Conservation (phyloP, 2,888 invertebrate genomes). For the Platynereis dumerilii region DNA sequence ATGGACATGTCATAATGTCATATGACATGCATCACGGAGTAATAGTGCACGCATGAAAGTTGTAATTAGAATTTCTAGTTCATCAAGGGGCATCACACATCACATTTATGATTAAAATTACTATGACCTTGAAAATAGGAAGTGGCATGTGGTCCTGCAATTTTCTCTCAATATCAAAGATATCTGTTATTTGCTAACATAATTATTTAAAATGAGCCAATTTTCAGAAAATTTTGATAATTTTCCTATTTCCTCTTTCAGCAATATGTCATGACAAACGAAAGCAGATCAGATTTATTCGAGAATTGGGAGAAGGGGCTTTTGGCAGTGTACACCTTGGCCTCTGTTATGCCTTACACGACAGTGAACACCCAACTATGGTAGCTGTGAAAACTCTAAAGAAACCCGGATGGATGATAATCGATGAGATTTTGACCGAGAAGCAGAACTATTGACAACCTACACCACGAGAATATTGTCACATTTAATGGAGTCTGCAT, state of each 20-base stretch:
- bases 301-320: slow-evolving; percentile 64
- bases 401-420: slow-evolving; percentile 44
- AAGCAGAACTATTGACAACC: slow-evolving; percentile 61
- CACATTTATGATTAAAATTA: too few relatives aligned
- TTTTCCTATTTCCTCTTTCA: not conserved
- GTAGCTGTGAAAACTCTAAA: slow-evolving; percentile 61
- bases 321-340: slow-evolving; percentile 65
- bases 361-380: slow-evolving; percentile 47
- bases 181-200: too few relatives aligned
- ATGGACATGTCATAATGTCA: too few relatives aligned
- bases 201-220: too few relatives aligned
- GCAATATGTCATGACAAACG: slow-evolving; percentile 31
- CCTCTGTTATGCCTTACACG: slow-evolving; percentile 47
- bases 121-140: too few relatives aligned
- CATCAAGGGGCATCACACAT: too few relatives aligned
- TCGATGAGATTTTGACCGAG: slow-evolving; percentile 62
- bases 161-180: too few relatives aligned
- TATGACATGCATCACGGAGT: too few relatives aligned
- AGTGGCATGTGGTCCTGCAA: too few relatives aligned
- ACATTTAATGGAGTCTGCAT: slow-evolving; percentile 59
- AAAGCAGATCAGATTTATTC: slow-evolving; percentile 45
- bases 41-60: too few relatives aligned
- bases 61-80: too few relatives aligned
- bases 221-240: too few relatives aligned
- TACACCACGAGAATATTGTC: slow-evolving; percentile 59